phyloP scores from a whole-genome alignment of 2,888 invertebrate genomes.

The Malacosoma neustria region DNA sequence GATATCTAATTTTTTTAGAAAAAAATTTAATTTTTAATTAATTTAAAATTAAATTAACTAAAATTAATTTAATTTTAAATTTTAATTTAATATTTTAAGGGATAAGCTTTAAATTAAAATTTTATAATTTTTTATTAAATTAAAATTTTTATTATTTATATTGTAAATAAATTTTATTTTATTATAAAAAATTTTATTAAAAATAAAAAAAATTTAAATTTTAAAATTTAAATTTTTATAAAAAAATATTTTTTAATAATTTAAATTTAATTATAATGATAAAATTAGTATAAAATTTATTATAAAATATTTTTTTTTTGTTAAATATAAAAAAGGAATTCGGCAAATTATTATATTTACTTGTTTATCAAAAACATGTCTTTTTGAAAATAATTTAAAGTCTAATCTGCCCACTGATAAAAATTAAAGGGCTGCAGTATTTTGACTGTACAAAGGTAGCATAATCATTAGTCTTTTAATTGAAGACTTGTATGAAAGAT shows the following conservation, averaged over 20 bases:
- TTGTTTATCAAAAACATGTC: slow-evolving; percentile 88
- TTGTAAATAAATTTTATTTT: slow-evolving; percentile 71
- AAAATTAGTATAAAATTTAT: slow-evolving; percentile 69
- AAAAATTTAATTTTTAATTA: slow-evolving; percentile 69
- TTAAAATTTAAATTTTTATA: slow-evolving; percentile 55
- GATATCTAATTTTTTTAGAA: slow-evolving; percentile 81
- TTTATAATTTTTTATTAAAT: slow-evolving; percentile 49
- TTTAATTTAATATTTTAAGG: slow-evolving; percentile 67
- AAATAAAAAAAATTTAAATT: slow-evolving; percentile 38
- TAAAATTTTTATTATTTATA: slow-evolving; percentile 72
- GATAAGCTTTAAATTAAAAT: slow-evolving; percentile 76
- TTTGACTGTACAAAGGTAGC: slow-evolving; percentile 87
- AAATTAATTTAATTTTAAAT: slow-evolving; percentile 30
- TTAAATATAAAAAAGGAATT: slow-evolving; percentile 76
- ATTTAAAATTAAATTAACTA: slow-evolving; percentile 39
- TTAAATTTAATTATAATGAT: slow-evolving; percentile 69
- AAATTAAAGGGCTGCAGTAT: slow-evolving; percentile 85
- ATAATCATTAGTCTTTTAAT: slow-evolving; percentile 86
- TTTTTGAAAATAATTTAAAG: slow-evolving; percentile 77
- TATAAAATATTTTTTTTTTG: slow-evolving; percentile 31
- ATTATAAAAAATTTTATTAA: slow-evolving; percentile 53
- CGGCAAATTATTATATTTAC: slow-evolving; percentile 77
- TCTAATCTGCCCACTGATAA: slow-evolving; percentile 83
- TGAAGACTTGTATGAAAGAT: slow-evolving; percentile 86
- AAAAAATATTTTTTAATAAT: slow-evolving; percentile 54